These are phyloP conservation scores for Graphium colonna DNA, from an alignment of 2,888 invertebrate species.

Conservation along the genomic window DNA sequence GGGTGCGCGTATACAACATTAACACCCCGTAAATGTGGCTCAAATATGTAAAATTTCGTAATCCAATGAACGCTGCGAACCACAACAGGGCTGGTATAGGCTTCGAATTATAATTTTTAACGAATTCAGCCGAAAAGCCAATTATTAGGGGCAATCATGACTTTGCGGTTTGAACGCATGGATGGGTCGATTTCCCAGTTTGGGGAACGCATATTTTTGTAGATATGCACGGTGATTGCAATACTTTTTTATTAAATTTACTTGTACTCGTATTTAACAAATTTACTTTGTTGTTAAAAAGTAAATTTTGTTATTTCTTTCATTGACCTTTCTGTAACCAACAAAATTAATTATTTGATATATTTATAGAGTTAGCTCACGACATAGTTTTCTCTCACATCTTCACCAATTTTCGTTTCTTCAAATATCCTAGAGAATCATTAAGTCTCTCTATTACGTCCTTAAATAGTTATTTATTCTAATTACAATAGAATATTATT, in stretches of 20 bases:
- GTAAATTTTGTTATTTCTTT: too few relatives aligned
- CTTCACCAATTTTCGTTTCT: too few relatives aligned
- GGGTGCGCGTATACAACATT: slow-evolving; percentile 5
- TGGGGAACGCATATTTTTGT: neutral
- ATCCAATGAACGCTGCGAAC: slow-evolving; percentile 18
- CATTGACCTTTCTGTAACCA: too few relatives aligned
- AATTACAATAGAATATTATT: too few relatives aligned
- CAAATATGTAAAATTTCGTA: slow-evolving; percentile 19
- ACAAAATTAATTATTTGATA: too few relatives aligned
- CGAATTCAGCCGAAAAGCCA: slow-evolving; percentile 1
- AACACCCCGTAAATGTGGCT: slow-evolving; percentile 22
- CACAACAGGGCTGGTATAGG: slow-evolving; percentile 7
- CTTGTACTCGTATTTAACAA: neutral
- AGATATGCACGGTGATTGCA: neutral
- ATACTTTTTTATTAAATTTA: too few relatives aligned
- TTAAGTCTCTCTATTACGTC: too few relatives aligned
- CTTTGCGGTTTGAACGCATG: neutral
- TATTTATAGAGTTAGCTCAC: too few relatives aligned
- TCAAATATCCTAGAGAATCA: too few relatives aligned
- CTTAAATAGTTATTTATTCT: too few relatives aligned
- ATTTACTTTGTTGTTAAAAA: too few relatives aligned
- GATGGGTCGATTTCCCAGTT: neutral
- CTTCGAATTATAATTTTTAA: slow-evolving; percentile 9
- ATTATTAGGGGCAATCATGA: neutral
- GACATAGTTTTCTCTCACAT: too few relatives aligned